Percentiles rank a stretch among this genome's conserved stretches.
phyloP scores from a whole-genome alignment of 2,797 vertebrate genomes.

The Tadarida brasiliensis region DNA sequence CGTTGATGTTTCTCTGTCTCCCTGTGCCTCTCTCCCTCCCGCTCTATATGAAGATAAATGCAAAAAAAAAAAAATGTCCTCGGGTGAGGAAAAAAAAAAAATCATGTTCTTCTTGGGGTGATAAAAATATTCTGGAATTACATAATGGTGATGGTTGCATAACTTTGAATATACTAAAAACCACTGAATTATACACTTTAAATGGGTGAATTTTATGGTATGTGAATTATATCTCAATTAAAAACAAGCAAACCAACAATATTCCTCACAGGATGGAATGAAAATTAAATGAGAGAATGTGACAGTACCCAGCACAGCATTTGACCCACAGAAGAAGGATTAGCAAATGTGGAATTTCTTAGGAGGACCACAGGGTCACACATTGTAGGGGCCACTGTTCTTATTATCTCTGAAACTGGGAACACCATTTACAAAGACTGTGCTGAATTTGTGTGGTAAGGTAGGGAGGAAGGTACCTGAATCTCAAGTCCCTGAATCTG shows the following conservation, averaged over 20 bases:
- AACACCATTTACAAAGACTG: background rate
- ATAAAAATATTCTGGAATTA: conserved; percentile 19
- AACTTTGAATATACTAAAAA: conserved; percentile 17
- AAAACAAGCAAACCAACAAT: background rate
- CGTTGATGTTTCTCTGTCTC: too few species aligned
- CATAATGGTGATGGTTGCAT: background rate
- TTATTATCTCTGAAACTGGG: background rate
- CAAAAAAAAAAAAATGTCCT: too few species aligned
- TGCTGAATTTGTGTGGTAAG: background rate
- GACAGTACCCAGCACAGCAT: background rate
- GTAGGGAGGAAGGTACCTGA: background rate
- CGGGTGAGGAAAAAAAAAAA: background rate
- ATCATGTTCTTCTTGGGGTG: background rate
- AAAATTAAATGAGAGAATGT: background rate
- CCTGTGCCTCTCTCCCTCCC: too few species aligned
- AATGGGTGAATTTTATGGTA: conserved; percentile 29
- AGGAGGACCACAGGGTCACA: background rate
- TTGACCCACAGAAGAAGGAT: background rate
- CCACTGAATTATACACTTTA: background rate
- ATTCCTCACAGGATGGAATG: background rate
- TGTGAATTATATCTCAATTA: conserved; percentile 6
- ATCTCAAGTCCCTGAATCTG: background rate
- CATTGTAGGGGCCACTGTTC: background rate
- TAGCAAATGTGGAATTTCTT: background rate
- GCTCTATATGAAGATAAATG: too few species aligned